phyloP scores from a whole-genome alignment of 2,113 vertebrate genomes.

The Anhinga anhinga region DNA sequence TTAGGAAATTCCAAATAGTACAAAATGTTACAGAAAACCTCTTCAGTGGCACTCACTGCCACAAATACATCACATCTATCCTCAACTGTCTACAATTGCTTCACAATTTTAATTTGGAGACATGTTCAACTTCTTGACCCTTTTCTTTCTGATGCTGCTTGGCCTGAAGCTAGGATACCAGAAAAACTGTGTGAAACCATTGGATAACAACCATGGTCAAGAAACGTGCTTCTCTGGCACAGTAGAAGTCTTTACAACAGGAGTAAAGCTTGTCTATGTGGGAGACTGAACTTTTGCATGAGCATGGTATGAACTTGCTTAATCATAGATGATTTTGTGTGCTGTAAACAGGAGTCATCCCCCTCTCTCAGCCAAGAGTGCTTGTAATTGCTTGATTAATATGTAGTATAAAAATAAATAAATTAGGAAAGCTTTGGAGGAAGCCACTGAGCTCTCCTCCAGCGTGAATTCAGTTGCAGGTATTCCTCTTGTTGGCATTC shows the following conservation, averaged over 20 bases:
- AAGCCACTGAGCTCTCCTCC: neutral
- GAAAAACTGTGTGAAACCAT: neutral
- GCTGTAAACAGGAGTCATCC: slow-evolving; percentile 28
- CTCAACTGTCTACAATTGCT: slow-evolving; percentile 7
- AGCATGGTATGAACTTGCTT: neutral
- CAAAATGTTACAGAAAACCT: slow-evolving; percentile 55
- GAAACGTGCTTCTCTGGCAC: neutral
- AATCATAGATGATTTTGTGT: slow-evolving; percentile 2
- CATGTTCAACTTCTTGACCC: neutral
- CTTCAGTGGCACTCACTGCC: neutral
- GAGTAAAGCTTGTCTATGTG: neutral
- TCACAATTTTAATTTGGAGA: slow-evolving; percentile 32
- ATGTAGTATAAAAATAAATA: neutral
- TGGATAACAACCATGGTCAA: neutral
- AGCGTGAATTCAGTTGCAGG: neutral
- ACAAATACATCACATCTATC: slow-evolving; percentile 17
- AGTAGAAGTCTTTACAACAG: neutral
- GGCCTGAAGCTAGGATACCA: neutral
- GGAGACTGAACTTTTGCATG: neutral
- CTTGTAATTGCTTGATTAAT: neutral
- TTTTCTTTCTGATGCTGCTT: slow-evolving; percentile 7
- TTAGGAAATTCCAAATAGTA: slow-evolving; percentile 55
- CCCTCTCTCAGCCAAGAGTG: neutral
- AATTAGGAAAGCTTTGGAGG: neutral
- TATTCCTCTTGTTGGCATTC: neutral